Percentiles rank a stretch among this genome's conserved stretches.
phyloP scores from a whole-genome alignment of 1,140 invertebrate genomes.

The Carposina sasakii region DNA sequence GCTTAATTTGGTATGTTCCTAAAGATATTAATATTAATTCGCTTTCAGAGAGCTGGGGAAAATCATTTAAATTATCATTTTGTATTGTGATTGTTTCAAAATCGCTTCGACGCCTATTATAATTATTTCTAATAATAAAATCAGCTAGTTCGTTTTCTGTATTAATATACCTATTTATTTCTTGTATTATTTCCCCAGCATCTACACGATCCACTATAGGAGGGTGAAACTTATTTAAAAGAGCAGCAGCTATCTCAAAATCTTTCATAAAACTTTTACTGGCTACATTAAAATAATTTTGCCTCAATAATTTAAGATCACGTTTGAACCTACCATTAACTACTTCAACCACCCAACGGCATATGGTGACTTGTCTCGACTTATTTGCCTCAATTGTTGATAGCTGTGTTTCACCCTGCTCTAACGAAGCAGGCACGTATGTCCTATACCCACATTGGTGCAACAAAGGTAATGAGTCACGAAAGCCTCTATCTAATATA shows the following conservation, averaged over 20 bases:
- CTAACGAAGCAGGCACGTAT: constrained; percentile 22
- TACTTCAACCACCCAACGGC: constrained; percentile 16
- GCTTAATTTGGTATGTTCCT: constrained; percentile 23
- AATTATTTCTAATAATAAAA: constrained; percentile 13
- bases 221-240: constrained; percentile 12
- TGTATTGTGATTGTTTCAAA: constrained; percentile 9
- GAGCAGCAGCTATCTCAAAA: constrained; percentile 15
- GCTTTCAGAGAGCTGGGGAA: constrained; percentile 12
- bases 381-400: constrained; percentile 14
- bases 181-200: constrained; percentile 6
- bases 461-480: constrained; percentile 13
- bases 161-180: constrained; percentile 15
- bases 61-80: constrained; percentile 12
- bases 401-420: constrained; percentile 23
- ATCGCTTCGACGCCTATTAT: constrained; percentile 10
- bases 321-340: constrained; percentile 5
- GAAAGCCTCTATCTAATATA: constrained; percentile 14
- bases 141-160: constrained; percentile 19
- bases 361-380: constrained; percentile 13
- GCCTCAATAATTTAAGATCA: constrained; percentile 7
- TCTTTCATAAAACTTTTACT: constrained; percentile 22
- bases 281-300: constrained; percentile 20
- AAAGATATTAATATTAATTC: constrained; percentile 16
- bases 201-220: constrained; percentile 14
- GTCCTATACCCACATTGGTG: constrained; percentile 22